Percentiles rank a stretch among this genome's conserved stretches.
These are phyloP conservation scores for Limenitis camilla DNA, from an alignment of 2,888 invertebrate species.

Conservation along the genomic window DNA sequence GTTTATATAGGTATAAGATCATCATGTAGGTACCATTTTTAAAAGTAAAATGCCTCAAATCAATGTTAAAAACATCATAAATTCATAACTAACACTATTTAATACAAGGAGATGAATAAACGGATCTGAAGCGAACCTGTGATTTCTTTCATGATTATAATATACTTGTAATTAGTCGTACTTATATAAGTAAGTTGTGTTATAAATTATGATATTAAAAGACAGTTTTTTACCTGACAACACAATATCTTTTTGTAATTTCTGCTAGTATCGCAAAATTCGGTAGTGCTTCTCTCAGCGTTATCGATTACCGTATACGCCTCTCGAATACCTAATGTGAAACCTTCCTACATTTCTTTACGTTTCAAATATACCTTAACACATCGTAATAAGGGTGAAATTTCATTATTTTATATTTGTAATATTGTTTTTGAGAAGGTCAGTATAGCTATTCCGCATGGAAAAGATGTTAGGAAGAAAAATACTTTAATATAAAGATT, in stretches of 20 bases:
- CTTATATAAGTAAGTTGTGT: too few species aligned
- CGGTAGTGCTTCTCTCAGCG: conserved; percentile 37
- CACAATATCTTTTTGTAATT: neutral
- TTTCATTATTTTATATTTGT: conserved; percentile 13
- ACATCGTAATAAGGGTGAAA: conserved; percentile 13
- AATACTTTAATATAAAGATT: neutral
- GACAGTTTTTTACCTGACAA: neutral
- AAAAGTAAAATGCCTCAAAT: too few species aligned
- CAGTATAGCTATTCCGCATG: conserved; percentile 6
- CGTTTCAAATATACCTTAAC: conserved; percentile 21
- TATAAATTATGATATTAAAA: too few species aligned
- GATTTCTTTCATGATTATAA: too few species aligned
- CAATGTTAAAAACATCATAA: too few species aligned
- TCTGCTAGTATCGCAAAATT: conserved; percentile 10
- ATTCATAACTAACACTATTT: too few species aligned
- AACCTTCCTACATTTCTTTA: conserved; percentile 5
- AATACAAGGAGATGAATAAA: too few species aligned
- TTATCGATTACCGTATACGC: conserved; percentile 53
- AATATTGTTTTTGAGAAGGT: conserved; percentile 14
- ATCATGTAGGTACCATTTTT: too few species aligned
- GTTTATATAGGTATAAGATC: too few species aligned
- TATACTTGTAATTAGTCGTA: too few species aligned
- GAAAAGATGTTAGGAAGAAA: neutral
- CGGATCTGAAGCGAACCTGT: too few species aligned
- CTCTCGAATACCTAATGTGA: conserved; percentile 44